phyloP scores from a whole-genome alignment of 53 echinoderm and acorn worm species.

The Antedon mediterranea region DNA sequence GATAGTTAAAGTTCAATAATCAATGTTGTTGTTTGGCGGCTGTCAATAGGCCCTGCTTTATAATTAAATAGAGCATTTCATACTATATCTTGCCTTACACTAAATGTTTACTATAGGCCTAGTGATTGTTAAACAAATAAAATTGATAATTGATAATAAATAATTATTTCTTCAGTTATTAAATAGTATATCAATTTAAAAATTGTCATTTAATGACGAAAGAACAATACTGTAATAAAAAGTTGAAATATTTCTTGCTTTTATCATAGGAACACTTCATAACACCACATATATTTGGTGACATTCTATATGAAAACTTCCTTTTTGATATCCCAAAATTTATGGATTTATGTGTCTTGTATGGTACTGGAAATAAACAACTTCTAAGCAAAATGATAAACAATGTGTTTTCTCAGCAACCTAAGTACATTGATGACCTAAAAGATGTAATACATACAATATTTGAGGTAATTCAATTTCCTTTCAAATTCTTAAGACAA shows the following conservation, averaged over 20 bases:
- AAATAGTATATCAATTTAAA: neutral
- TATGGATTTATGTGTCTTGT: constrained; percentile 74
- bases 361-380: constrained; percentile 56
- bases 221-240: no score
- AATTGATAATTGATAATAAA: no score
- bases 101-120: no score
- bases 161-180: neutral
- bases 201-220: neutral
- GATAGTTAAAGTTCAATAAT: no score
- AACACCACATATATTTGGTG: constrained; percentile 50
- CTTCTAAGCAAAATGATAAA: constrained; percentile 65
- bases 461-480: constrained; percentile 30
- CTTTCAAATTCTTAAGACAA: no score
- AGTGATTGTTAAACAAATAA: neutral
- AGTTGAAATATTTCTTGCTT: neutral
- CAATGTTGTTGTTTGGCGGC: no score
- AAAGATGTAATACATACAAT: constrained; percentile 39
- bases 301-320: constrained; percentile 71
- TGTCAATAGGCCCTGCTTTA: no score
- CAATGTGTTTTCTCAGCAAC: constrained; percentile 76
- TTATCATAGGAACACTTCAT: constrained; percentile 58
- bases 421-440: constrained; percentile 60
- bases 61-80: no score
- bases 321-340: constrained; percentile 80
- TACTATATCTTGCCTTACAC: no score